Conservation (phyloP, 2,888 invertebrate genomes). For the Leptarthrus brevirostris region DNA sequence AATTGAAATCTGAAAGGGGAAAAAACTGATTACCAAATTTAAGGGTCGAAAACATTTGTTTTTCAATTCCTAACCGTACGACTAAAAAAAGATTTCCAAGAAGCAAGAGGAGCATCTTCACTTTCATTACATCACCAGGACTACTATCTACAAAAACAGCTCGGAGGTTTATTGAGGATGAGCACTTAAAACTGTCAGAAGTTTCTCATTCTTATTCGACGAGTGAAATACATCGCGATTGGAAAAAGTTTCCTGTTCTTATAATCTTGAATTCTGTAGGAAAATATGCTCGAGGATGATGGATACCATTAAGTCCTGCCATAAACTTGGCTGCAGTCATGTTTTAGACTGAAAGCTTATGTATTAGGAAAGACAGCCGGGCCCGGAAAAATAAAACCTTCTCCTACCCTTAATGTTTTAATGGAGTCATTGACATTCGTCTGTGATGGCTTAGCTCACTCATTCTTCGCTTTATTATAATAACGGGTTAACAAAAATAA, state of each 20-base stretch:
- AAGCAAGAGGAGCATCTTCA: too few relatives aligned
- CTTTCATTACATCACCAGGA: too few relatives aligned
- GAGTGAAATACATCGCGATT: neutral
- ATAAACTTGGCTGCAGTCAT: constrained; percentile 15
- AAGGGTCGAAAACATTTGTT: neutral
- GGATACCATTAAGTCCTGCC: constrained; percentile 24
- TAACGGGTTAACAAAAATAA: constrained; percentile 24
- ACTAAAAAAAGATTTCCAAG: too few relatives aligned
- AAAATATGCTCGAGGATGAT: neutral
- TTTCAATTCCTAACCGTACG: too few relatives aligned
- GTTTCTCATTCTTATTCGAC: neutral
- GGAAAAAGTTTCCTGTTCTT: neutral
- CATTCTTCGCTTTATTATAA: constrained; percentile 21
- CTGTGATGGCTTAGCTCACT: neutral
- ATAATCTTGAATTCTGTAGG: neutral
- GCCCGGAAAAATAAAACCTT: constrained; percentile 34
- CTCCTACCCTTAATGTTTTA: constrained; percentile 14
- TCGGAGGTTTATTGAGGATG: neutral
- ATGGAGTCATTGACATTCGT: constrained; percentile 34
- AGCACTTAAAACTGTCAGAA: constrained; percentile 1
- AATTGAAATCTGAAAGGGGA: constrained; percentile 62
- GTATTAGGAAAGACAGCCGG: neutral
- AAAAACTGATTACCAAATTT: neutral
- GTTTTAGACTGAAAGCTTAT: neutral
- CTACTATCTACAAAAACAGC: neutral